These are phyloP conservation scores for Coptotermes formosanus DNA, from an alignment of 1,140 invertebrate species.

Conservation along the genomic window DNA sequence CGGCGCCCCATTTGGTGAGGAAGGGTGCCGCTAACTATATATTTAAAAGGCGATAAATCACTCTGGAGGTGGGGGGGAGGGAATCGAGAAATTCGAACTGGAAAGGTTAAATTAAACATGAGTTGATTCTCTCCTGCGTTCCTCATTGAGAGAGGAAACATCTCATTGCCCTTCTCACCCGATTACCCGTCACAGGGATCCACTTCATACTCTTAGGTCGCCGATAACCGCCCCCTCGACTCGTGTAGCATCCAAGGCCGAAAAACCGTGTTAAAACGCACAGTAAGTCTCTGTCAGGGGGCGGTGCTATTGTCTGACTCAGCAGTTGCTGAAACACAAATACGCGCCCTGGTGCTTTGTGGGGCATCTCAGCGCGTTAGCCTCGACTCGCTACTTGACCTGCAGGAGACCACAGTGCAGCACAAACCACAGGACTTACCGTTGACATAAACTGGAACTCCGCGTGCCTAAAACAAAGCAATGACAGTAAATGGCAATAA, in stretches of 20 bases:
- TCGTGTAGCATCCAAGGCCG: background rate
- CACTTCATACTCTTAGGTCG: background rate
- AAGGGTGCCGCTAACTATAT: background rate
- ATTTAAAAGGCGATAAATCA: background rate
- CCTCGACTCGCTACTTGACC: background rate
- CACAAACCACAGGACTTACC: background rate
- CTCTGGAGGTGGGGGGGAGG: background rate
- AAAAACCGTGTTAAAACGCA: constrained; percentile 2
- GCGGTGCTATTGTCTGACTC: background rate
- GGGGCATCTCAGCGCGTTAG: background rate
- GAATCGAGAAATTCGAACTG: background rate
- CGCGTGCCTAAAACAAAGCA: too few species aligned
- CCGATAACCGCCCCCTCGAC: background rate
- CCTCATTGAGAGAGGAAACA: background rate
- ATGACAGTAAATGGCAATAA: too few species aligned
- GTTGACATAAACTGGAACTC: too few species aligned
- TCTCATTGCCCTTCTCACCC: background rate
- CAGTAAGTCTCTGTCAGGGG: constrained; percentile 3
- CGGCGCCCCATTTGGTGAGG: background rate
- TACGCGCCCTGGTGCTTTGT: background rate
- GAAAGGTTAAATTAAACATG: background rate
- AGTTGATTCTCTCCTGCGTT: background rate
- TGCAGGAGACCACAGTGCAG: background rate
- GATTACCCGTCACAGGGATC: background rate
- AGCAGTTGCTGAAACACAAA: background rate